Evolutionary conservation across 92 coral and sea anemone species (phyloP).

Genomic region (Bergia puertoricense): DNA sequence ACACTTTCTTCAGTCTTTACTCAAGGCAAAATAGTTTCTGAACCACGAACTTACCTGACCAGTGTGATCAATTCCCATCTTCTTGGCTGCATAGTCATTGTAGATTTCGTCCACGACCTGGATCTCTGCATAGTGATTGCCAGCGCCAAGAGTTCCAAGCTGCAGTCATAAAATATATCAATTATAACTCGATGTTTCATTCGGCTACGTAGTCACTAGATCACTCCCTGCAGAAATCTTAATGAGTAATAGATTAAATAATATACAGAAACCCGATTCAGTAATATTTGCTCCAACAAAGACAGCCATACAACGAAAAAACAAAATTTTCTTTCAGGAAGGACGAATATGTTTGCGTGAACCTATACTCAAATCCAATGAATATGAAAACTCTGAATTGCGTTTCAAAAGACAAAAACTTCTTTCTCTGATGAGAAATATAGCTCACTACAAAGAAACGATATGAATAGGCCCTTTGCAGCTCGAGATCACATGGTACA

Average conservation of each 20-base stretch:
- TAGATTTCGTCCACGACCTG: constrained; percentile 97
- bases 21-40: neutral
- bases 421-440: neutral
- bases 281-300: neutral
- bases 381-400: neutral
- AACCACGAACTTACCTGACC: constrained; percentile 74
- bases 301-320: neutral
- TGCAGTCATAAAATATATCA: constrained; percentile 16
- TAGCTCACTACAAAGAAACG: no score
- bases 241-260: neutral
- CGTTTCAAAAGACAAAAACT: neutral
- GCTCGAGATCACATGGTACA: no score
- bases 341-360: no score
- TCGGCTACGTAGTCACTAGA: neutral
- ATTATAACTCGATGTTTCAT: neutral
- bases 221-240: neutral
- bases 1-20: neutral
- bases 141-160: constrained; percentile 99
- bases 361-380: neutral
- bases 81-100: constrained; percentile 91
- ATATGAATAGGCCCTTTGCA: neutral
- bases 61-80: constrained; percentile 96
- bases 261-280: neutral
- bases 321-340: no score
- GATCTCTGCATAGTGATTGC: constrained; percentile 97